Base-by-base conservation (phyloP, 2,888 invertebrate genomes). In the Tipula confusa region DNA sequence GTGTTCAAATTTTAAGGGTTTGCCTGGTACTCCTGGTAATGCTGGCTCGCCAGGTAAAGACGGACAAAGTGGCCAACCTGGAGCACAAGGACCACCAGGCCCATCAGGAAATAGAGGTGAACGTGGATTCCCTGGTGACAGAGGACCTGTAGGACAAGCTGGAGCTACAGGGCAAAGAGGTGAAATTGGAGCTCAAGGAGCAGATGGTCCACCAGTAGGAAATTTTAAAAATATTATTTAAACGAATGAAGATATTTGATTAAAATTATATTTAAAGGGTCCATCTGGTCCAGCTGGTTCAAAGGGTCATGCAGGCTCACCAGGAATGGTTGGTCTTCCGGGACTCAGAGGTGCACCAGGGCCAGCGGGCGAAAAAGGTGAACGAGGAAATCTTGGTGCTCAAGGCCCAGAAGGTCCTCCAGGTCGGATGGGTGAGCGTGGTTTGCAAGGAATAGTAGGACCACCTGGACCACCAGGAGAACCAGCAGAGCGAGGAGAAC, bases 1-100 rank as follows among this genome's bases (percentile, higher is more conserved):
- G 7, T 48, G 33, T 11, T n/a, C 15, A 24, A 48, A 83, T 84
- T 84, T 86, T 2, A 84, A 93, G 93, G 94, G 94, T 64, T 91
- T 95, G 87, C 95, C 95, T 18, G 96, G 96, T 84, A 88, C 92
- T 43, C 91, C 94, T 36, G 96, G 96, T 0, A 92, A 92, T 87
- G 92, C 94, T 1, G 96, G 96, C 0, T 88, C 92, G 6, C 91
- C 94, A 0, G 96, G 96, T n/a, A 96, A 95, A 89, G 95, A 96
- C 88, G 96, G 96, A 1, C 94, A 94, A 87, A 89, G 92, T 1
- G 96, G 96, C 0, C 87, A 93, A 11, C 93, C 94, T 83, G 96
- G 95, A 0, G 91, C 92, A 0, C 88, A 91, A 1, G 94, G 94
- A 0, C 90, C 91, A 0, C 89, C 92, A 0, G 94, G 94, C 0